phyloP scores from a whole-genome alignment of 2,888 invertebrate species.

The Archips xylosteana region DNA sequence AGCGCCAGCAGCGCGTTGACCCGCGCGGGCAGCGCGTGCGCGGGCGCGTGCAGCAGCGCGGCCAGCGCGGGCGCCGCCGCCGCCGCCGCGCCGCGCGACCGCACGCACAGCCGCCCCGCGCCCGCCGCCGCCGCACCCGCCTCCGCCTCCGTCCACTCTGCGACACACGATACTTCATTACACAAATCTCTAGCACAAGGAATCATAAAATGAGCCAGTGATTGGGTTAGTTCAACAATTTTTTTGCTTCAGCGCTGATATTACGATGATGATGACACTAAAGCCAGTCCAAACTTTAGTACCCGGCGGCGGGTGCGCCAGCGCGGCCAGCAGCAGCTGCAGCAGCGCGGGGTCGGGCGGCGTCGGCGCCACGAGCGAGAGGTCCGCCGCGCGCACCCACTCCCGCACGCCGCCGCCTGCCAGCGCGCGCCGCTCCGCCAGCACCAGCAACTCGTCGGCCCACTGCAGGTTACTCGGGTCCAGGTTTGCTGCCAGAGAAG shows the following conservation, averaged over 20 bases:
- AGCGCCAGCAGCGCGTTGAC: constrained; percentile 89
- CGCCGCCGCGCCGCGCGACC: constrained; percentile 87
- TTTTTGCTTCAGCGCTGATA: too few relatives aligned
- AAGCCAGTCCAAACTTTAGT: too few relatives aligned
- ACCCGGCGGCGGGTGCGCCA: too few relatives aligned
- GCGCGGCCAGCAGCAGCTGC: constrained; percentile 7
- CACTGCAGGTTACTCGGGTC: constrained; percentile 69
- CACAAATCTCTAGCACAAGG: not conserved
- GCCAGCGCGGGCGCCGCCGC: constrained; percentile 87
- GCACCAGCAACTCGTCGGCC: constrained; percentile 73
- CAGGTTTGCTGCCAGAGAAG: constrained; percentile 64
- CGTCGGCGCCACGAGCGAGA: constrained; percentile 44
- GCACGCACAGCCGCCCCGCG: constrained; percentile 86
- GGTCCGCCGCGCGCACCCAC: constrained; percentile 73
- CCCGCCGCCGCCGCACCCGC: constrained; percentile 70
- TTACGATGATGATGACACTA: too few relatives aligned
- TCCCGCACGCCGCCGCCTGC: constrained; percentile 58
- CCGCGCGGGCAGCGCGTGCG: constrained; percentile 82
- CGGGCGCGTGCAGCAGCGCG: constrained; percentile 78
- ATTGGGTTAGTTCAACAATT: too few relatives aligned
- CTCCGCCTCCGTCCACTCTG: constrained; percentile 48
- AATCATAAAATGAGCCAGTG: too few relatives aligned
- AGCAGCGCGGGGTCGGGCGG: not conserved
- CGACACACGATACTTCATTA: not conserved
- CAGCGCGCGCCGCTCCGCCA: constrained; percentile 67